These are phyloP conservation scores for Scaptomyza tumidula DNA, from an alignment of 2,888 invertebrate genomes.

Conservation along the genomic window DNA sequence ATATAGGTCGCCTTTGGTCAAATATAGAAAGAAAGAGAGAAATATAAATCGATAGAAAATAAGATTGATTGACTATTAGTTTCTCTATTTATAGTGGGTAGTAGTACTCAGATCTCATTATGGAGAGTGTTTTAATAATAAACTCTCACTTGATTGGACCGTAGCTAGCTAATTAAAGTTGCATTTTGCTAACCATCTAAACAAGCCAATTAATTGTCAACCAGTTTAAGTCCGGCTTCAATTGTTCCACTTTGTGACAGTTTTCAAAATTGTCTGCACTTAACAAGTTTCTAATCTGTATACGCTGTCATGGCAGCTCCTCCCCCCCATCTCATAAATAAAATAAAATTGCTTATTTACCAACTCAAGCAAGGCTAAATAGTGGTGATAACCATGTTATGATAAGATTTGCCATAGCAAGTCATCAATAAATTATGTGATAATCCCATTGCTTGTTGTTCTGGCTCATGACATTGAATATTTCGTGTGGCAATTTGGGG, in stretches of 20 bases:
- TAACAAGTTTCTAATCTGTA: slow-evolving; percentile 46
- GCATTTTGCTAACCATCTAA: slow-evolving; percentile 30
- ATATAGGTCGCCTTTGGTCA: slow-evolving; percentile 60
- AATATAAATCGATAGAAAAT: slow-evolving; percentile 13
- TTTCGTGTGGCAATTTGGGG: slow-evolving; percentile 20
- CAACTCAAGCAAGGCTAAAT: neutral
- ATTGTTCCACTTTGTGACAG: slow-evolving; percentile 69
- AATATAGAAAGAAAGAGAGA: slow-evolving; percentile 22
- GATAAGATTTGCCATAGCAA: slow-evolving; percentile 24
- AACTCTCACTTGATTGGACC: slow-evolving; percentile 68
- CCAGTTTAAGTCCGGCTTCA: slow-evolving; percentile 68
- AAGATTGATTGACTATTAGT: slow-evolving; percentile 40
- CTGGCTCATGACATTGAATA: slow-evolving; percentile 33
- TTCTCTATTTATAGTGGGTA: slow-evolving; percentile 45
- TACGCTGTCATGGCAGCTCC: neutral
- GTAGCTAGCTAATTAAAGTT: slow-evolving; percentile 43
- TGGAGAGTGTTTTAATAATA: slow-evolving; percentile 54
- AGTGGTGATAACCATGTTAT: slow-evolving; percentile 21
- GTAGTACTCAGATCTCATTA: slow-evolving; percentile 50
- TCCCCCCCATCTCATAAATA: neutral
- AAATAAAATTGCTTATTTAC: neutral
- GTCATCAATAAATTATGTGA: slow-evolving; percentile 18
- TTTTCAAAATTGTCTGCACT: slow-evolving; percentile 40
- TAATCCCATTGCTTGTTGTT: slow-evolving; percentile 28
- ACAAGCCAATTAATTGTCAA: slow-evolving; percentile 23